phyloP scores from a whole-genome alignment of 2,113 vertebrate species.

The Bagarius yarrelli region DNA sequence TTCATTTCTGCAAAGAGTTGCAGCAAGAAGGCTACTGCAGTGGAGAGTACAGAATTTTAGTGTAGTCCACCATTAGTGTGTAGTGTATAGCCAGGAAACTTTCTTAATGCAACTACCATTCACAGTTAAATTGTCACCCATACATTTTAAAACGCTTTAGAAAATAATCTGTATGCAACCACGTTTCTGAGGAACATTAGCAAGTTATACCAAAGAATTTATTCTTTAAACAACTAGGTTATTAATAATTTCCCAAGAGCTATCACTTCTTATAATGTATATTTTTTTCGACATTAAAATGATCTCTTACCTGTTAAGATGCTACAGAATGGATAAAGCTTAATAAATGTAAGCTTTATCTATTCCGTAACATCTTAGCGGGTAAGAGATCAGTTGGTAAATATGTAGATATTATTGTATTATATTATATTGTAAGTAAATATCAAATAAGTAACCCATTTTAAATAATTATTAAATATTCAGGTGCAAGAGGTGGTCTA shows the following conservation, averaged over 20 bases:
- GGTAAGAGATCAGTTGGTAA: neutral
- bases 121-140: neutral
- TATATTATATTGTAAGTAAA: too few relatives aligned
- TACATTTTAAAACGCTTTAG: neutral
- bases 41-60: slow-evolving; percentile 44
- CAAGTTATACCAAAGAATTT: neutral
- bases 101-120: neutral
- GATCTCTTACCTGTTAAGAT: too few relatives aligned
- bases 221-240: neutral
- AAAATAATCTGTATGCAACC: neutral
- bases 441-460: neutral
- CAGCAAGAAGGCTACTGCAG: slow-evolving; percentile 48
- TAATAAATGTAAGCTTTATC: neutral
- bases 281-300: neutral
- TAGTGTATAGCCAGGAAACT: neutral
- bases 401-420: neutral
- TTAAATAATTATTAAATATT: slow-evolving; percentile 1
- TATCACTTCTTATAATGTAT: neutral
- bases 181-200: neutral
- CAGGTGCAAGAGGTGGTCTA: neutral
- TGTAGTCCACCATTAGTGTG: slow-evolving; percentile 19
- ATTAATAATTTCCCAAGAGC: too few relatives aligned
- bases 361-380: neutral
- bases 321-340: too few relatives aligned
- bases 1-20: slow-evolving; percentile 47